Percentiles rank a stretch among this genome's conserved stretches.
Evolutionary conservation across 2,113 vertebrate species (phyloP).

Genomic region (Hydropotes inermis): DNA sequence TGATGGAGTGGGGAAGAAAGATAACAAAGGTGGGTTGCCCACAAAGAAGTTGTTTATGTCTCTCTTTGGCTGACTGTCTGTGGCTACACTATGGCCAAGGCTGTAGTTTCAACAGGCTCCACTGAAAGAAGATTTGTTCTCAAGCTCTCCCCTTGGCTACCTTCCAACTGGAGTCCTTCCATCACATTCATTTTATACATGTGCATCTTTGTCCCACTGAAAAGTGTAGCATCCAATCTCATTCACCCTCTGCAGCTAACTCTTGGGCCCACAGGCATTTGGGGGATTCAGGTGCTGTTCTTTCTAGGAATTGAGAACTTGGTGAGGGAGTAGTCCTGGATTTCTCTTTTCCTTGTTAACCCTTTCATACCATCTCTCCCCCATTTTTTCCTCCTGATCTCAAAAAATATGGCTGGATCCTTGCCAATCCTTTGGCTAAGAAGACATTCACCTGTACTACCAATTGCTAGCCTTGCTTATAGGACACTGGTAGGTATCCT

Average conservation of each 20-base stretch:
- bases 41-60: neutral
- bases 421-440: neutral
- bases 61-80: neutral
- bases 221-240: neutral
- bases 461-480: neutral
- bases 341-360: neutral
- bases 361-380: neutral
- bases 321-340: neutral
- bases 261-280: too few species aligned
- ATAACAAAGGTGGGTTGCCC: neutral
- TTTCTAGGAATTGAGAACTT: neutral
- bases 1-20: neutral
- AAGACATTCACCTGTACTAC: neutral
- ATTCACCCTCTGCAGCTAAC: neutral
- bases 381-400: neutral
- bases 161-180: neutral
- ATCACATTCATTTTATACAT: neutral
- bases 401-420: neutral
- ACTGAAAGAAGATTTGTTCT: neutral
- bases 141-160: neutral
- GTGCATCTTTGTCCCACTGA: neutral
- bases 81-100: neutral
- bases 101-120: neutral
- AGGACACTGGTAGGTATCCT: neutral
- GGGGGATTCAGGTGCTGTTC: neutral